These are phyloP conservation scores for Arion vulgaris DNA, from an alignment of 1,140 invertebrate species.

Conservation along the genomic window DNA sequence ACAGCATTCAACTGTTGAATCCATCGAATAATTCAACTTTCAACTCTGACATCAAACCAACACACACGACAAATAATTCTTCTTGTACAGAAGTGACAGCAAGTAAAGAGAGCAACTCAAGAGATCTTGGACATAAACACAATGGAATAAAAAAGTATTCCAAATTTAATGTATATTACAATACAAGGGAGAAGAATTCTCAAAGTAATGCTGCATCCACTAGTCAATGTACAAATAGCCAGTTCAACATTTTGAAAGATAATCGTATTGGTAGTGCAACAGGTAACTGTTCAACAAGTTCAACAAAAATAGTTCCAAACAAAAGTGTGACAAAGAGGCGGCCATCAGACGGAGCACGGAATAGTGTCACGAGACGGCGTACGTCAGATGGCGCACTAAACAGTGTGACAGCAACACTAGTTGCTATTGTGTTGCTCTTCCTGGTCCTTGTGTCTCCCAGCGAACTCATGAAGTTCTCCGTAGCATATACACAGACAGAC, in stretches of 20 bases:
- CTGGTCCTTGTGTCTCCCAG: conserved; percentile 69
- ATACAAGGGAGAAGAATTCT: neutral
- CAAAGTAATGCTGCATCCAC: conserved; percentile 19
- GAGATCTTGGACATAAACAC: neutral
- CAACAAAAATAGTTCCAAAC: neutral
- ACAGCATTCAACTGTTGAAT: neutral
- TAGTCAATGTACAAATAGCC: conserved; percentile 20
- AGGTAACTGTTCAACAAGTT: neutral
- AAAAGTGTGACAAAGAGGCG: conserved; percentile 39
- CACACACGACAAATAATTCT: neutral
- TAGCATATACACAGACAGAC: conserved; percentile 35
- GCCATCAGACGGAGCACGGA: conserved; percentile 59
- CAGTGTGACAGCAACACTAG: conserved; percentile 69
- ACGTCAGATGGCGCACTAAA: conserved; percentile 62
- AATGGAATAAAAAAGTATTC: neutral
- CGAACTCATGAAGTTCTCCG: conserved; percentile 66
- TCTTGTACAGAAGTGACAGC: neutral
- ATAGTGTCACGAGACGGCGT: conserved; percentile 46
- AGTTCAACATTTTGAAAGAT: neutral
- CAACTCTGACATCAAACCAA: neutral
- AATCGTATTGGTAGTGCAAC: neutral
- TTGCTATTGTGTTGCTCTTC: conserved; percentile 69
- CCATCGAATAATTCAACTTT: neutral
- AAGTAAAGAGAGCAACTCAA: neutral
- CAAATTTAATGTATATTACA: conserved; percentile 3